These are phyloP conservation scores for Delichon dasypus DNA, from an alignment of 2,797 vertebrate species.

Conservation along the genomic window DNA sequence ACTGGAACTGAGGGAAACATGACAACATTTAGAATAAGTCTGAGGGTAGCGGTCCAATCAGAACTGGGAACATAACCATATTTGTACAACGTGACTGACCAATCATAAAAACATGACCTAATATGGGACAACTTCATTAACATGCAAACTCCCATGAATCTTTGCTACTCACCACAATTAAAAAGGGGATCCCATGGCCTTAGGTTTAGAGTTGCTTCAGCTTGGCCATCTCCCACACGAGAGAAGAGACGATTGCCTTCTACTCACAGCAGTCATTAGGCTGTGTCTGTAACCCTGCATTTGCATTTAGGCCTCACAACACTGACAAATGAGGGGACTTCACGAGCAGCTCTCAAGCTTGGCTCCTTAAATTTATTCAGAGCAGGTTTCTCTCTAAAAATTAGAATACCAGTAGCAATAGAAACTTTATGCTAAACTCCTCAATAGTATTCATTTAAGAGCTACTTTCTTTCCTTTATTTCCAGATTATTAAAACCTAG, in stretches of 20 bases:
- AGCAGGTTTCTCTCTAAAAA: neutral
- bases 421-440: neutral
- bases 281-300: neutral
- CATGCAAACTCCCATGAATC: neutral
- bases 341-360: neutral
- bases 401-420: neutral
- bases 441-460: neutral
- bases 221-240: neutral
- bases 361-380: neutral
- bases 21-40: neutral
- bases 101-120: neutral
- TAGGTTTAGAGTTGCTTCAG: neutral
- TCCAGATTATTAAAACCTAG: neutral
- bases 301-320: neutral
- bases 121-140: neutral
- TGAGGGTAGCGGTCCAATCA: neutral
- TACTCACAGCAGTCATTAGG: neutral
- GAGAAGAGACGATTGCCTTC: neutral
- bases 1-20: neutral
- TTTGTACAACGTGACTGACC: neutral
- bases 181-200: neutral
- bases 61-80: neutral
- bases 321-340: neutral
- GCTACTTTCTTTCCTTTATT: neutral
- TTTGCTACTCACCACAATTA: neutral